phyloP scores from a whole-genome alignment of 2,888 invertebrate species.

The Drosophila incognita region DNA sequence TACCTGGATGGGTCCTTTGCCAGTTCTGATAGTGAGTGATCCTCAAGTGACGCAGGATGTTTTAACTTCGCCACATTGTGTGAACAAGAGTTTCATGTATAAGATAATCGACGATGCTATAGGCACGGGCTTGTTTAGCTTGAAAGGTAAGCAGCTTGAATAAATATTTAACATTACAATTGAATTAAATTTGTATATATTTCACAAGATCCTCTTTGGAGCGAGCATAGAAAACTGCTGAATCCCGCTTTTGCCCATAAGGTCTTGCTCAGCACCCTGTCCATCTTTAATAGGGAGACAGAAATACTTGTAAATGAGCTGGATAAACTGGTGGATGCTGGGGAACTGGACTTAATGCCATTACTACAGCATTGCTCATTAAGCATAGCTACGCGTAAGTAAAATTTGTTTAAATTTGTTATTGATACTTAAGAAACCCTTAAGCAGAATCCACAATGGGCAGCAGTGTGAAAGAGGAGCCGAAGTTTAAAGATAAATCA shows the following conservation, averaged over 20 bases:
- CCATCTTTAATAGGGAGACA: slow-evolving; percentile 73
- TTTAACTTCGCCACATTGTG: slow-evolving; percentile 67
- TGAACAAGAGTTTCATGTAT: slow-evolving; percentile 65
- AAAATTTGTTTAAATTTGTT: not conserved
- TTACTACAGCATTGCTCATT: slow-evolving; percentile 48
- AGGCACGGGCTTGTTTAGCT: slow-evolving; percentile 68
- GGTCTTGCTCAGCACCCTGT: slow-evolving; percentile 73
- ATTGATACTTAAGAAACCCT: not conserved
- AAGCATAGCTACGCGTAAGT: slow-evolving; percentile 73
- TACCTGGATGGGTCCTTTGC: slow-evolving; percentile 77
- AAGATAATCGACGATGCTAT: slow-evolving; percentile 65
- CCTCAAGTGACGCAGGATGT: slow-evolving; percentile 70
- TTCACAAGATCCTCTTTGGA: slow-evolving; percentile 69
- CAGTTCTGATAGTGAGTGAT: slow-evolving; percentile 72
- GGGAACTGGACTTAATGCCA: slow-evolving; percentile 50
- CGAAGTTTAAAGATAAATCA: slow-evolving; percentile 19
- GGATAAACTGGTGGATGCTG: slow-evolving; percentile 39
- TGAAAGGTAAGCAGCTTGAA: slow-evolving; percentile 43
- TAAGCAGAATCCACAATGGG: slow-evolving; percentile 53
- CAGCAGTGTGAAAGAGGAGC: slow-evolving; percentile 18
- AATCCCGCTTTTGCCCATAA: slow-evolving; percentile 78
- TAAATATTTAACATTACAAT: slow-evolving; percentile 9
- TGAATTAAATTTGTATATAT: not conserved
- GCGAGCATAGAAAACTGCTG: slow-evolving; percentile 67
- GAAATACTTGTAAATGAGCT: slow-evolving; percentile 53